Conservation (phyloP, 2,888 invertebrate genomes). For the Mimachlamys varia region DNA sequence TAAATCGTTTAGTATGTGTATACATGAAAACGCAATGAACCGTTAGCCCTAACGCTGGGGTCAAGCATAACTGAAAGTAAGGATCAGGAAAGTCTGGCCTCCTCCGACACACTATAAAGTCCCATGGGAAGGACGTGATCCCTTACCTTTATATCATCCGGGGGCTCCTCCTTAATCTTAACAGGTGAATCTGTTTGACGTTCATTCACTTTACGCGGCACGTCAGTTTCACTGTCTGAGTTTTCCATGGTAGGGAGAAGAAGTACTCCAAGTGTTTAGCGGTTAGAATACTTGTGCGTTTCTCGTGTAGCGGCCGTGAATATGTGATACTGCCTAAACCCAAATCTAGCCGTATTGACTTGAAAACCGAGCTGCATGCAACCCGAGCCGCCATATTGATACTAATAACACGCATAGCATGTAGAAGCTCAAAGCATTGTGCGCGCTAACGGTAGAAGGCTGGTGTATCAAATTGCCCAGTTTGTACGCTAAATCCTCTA, state of each 20-base stretch:
- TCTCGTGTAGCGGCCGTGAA: constrained; percentile 40
- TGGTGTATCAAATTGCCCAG: constrained; percentile 39
- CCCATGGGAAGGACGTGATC: not conserved
- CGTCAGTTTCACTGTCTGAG: constrained; percentile 36
- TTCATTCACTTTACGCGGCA: constrained; percentile 36
- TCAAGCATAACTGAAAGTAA: constrained; percentile 24
- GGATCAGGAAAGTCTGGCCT: not conserved
- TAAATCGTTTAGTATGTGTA: constrained; percentile 7
- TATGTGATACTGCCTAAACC: constrained; percentile 59
- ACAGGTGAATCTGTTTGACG: constrained; percentile 34
- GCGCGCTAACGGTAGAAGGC: constrained; percentile 36
- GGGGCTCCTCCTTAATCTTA: constrained; percentile 50
- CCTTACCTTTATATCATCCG: constrained; percentile 44
- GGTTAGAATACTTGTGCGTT: constrained; percentile 39
- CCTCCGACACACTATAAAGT: not conserved
- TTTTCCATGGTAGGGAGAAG: not conserved
- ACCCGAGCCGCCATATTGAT: constrained; percentile 60
- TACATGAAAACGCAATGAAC: constrained; percentile 28
- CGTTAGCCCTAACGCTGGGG: constrained; percentile 14
- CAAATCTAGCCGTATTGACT: constrained; percentile 57
- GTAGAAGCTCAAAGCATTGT: constrained; percentile 51
- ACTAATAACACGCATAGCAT: constrained; percentile 60
- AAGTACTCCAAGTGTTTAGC: constrained; percentile 38
- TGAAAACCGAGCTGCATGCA: constrained; percentile 59
- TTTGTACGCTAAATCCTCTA: constrained; percentile 20